Percentiles rank a stretch among this genome's conserved stretches.
Conservation (phyloP, 2,888 invertebrate species). For the Drosophila neotestacea region DNA sequence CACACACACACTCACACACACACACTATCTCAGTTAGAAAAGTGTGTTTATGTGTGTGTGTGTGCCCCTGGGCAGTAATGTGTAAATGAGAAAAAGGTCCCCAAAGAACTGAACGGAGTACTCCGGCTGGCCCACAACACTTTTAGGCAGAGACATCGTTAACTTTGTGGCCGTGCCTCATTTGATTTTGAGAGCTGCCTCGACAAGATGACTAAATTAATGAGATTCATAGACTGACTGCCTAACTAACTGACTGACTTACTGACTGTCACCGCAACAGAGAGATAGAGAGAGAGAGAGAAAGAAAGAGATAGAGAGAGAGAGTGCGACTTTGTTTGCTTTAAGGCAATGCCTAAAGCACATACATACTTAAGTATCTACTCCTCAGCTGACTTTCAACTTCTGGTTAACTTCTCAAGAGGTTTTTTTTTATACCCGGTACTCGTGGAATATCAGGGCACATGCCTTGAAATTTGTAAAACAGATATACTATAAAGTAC, state of each 20-base stretch:
- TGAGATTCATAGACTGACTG: slow-evolving; percentile 52
- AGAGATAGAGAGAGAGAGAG: background rate
- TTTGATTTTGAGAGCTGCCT: slow-evolving; percentile 47
- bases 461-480: too few species aligned
- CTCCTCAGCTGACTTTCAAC: slow-evolving; percentile 6
- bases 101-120: slow-evolving; percentile 30
- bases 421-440: background rate
- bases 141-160: slow-evolving; percentile 42
- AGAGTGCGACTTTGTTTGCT: slow-evolving; percentile 3
- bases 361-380: background rate
- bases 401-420: slow-evolving; percentile 11
- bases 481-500: too few species aligned
- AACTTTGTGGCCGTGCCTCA: slow-evolving; percentile 56
- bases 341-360: background rate
- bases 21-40: slow-evolving; percentile 1
- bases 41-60: background rate
- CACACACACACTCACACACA: slow-evolving; percentile 4
- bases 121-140: slow-evolving; percentile 26
- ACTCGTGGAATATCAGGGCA: background rate
- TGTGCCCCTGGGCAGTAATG: slow-evolving; percentile 47
- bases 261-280: slow-evolving; percentile 10
- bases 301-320: background rate
- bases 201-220: slow-evolving; percentile 62
- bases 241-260: background rate
- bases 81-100: slow-evolving; percentile 57